These are phyloP conservation scores for Campoplex nolae DNA, from an alignment of 2,888 invertebrate species.

Conservation along the genomic window DNA sequence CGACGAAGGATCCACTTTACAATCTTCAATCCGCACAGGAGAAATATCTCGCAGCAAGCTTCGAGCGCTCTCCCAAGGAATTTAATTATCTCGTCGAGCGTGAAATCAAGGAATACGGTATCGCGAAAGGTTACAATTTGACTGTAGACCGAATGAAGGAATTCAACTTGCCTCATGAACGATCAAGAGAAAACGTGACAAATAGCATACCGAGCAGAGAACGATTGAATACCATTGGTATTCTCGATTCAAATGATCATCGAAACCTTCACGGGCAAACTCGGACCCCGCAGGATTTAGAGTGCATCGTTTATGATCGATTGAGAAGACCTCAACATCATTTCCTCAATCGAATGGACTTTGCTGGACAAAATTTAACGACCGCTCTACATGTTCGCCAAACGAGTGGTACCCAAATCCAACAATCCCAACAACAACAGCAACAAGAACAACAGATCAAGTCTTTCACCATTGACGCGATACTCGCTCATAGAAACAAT, in stretches of 20 bases:
- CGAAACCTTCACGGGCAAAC: constrained; percentile 77
- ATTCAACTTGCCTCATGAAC: constrained; percentile 77
- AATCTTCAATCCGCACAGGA: constrained; percentile 71
- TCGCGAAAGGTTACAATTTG: constrained; percentile 77
- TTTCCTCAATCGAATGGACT: constrained; percentile 74
- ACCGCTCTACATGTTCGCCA: constrained; percentile 70
- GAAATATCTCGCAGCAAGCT: constrained; percentile 70
- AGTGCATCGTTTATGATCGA: constrained; percentile 78
- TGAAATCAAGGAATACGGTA: constrained; percentile 77
- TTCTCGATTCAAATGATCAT: constrained; percentile 75
- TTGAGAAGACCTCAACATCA: constrained; percentile 77
- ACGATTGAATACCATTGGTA: constrained; percentile 74
- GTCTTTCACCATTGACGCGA: constrained; percentile 95
- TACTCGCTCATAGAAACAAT: constrained; percentile 90
- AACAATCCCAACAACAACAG: constrained; percentile 73
- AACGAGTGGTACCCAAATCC: constrained; percentile 77
- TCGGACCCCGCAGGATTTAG: constrained; percentile 74
- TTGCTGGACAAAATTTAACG: constrained; percentile 73
- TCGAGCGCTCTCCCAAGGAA: constrained; percentile 76
- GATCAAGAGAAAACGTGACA: constrained; percentile 73
- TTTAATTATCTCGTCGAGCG: constrained; percentile 75
- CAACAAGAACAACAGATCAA: constrained; percentile 85
- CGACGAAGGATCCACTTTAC: constrained; percentile 75
- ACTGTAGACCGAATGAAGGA: constrained; percentile 78
- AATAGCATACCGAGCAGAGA: constrained; percentile 74